Evolutionary conservation across 2,797 vertebrate species (phyloP).

Genomic region (Pygocentrus nattereri): DNA sequence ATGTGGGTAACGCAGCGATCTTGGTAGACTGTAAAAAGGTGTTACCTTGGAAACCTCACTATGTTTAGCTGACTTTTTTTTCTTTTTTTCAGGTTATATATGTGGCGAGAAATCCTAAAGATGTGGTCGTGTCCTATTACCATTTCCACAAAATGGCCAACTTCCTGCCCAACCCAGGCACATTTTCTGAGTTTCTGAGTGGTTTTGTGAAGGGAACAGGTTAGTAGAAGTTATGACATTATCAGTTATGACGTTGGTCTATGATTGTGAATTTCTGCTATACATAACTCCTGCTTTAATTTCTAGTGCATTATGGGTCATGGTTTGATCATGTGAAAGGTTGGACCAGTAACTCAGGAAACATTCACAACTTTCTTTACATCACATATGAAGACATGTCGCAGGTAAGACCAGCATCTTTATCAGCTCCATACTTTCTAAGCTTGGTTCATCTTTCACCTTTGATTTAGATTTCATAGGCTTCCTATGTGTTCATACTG

Average conservation of each 20-base stretch:
- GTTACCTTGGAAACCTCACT: no score
- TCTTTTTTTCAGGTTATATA: constrained; percentile 82
- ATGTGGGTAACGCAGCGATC: no score
- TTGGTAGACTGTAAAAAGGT: no score
- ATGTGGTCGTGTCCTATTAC: constrained; percentile 86
- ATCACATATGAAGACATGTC: constrained; percentile 87
- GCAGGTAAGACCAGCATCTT: constrained; percentile 69
- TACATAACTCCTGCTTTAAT: neutral
- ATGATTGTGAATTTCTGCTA: neutral
- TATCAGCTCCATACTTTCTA: neutral
- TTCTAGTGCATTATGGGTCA: constrained; percentile 84
- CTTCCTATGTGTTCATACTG: no score
- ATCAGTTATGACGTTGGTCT: neutral
- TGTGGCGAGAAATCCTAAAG: constrained; percentile 89
- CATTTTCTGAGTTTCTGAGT: constrained; percentile 82
- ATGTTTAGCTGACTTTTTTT: no score
- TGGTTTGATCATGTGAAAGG: constrained; percentile 90
- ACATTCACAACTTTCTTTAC: constrained; percentile 76
- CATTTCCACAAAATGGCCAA: constrained; percentile 87
- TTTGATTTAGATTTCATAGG: no score
- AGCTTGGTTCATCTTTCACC: no score
- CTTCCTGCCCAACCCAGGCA: constrained; percentile 79
- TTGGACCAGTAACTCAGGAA: constrained; percentile 78
- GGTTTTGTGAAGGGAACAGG: constrained; percentile 81
- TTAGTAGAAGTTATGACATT: constrained; percentile 63